Base-by-base conservation (phyloP, 2,113 vertebrate genomes). In the Urocynchramus pylzowi region DNA sequence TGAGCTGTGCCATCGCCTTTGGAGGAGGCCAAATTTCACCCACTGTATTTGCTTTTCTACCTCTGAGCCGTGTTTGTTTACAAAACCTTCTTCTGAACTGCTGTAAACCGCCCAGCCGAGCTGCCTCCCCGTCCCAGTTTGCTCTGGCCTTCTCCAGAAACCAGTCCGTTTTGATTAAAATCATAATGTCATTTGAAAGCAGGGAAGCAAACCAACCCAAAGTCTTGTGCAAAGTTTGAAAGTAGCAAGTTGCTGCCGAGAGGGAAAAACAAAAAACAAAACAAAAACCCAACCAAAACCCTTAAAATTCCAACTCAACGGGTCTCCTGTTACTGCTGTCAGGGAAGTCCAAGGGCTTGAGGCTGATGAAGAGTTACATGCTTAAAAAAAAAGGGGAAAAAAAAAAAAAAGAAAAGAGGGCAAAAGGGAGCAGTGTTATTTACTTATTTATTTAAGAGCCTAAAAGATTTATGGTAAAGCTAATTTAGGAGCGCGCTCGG, bases 41-140 rank as follows among this genome's bases (percentile, higher is more conserved):
- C 89, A 87, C 82, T 6, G 27, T 93, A 53, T 96, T 96, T 95
- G 90, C 94, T 96, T 93, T 96, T 76, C 78, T 96, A 94, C 95
- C 93, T 95, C 87, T 27, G 74, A 85, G 84, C 78, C 18, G n/a
- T 71, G 82, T 88, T 90, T 91, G 94, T 95, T 95, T 96, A 95
- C 87, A 94, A 90, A 87, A 93, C 90, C 61, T 88, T 57, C 84
- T 93, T 85, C 61, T 96, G 89, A 87, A 96, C 85, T 64, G 89
- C 90, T 91, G 52, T 86, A 74, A 95, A 93, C 83, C 17, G 24
- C 70, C 75, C 78, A 44, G 31, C 64, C 9, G 18, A 54, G 89
- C 93, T 67, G 75, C 94, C 91, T 95, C 76, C 84, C 67, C 12
- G 87, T 74, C 94, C 84, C 53, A 11, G 53, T 45, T 89, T 41